A percentile compares a stretch with the other conserved stretches of the same genome.
These are phyloP conservation scores for Elgaria multicarinata DNA, from an alignment of 2,113 vertebrate species.

Conservation along the genomic window DNA sequence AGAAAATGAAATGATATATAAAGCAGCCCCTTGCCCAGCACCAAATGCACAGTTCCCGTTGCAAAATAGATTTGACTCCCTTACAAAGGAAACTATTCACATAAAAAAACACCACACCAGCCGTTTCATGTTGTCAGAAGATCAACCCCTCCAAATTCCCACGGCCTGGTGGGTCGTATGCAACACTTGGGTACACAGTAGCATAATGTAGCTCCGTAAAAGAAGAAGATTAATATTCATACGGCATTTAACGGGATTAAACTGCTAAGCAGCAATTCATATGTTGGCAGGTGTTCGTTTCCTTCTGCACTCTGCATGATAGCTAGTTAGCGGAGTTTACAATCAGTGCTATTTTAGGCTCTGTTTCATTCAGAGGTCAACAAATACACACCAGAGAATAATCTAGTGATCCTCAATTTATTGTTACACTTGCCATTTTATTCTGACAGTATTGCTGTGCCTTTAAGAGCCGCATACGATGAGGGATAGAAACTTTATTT, in stretches of 20 bases:
- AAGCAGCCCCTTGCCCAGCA: background rate
- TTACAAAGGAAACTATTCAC: slow-evolving; percentile 31
- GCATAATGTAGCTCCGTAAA: slow-evolving; percentile 6
- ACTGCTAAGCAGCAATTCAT: slow-evolving; percentile 15
- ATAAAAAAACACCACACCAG: slow-evolving; percentile 21
- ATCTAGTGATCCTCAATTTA: background rate
- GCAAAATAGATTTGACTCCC: background rate
- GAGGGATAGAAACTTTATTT: background rate
- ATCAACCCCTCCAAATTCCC: slow-evolving; percentile 14
- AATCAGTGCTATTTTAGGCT: background rate
- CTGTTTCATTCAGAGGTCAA: background rate
- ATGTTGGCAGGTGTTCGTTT: background rate
- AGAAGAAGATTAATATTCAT: slow-evolving; percentile 41
- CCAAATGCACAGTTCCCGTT: background rate
- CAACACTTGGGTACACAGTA: slow-evolving; percentile 5
- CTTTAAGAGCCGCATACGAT: background rate
- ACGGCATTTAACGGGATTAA: slow-evolving; percentile 19
- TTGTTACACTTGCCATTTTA: background rate
- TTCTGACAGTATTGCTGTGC: background rate
- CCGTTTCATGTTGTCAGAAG: background rate
- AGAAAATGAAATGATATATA: background rate
- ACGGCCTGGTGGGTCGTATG: background rate
- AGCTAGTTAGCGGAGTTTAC: slow-evolving; percentile 12
- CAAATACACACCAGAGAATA: background rate
- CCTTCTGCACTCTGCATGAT: background rate